Evolutionary conservation across 1,140 invertebrate genomes (phyloP).

Genomic region (Melitaea cinxia): DNA sequence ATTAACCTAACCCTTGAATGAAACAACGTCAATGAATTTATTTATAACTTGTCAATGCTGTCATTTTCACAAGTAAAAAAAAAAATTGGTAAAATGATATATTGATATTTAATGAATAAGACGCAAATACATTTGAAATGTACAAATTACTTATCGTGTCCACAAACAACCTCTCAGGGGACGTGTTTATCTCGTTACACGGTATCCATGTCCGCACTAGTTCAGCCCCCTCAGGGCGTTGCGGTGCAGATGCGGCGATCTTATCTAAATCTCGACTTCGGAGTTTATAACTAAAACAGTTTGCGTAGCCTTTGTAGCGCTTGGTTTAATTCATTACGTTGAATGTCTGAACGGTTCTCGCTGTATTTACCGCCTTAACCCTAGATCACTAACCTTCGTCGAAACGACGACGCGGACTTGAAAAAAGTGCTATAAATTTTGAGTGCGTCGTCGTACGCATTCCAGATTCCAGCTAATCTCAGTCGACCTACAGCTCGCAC

Average conservation of each 20-base stretch:
- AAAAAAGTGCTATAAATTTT: too few relatives aligned
- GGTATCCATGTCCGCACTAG: conserved; percentile 11
- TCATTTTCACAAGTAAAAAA: too few relatives aligned
- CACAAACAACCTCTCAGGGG: conserved; percentile 10
- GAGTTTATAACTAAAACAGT: conserved; percentile 4
- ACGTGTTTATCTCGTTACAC: conserved; percentile 24
- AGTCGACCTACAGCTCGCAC: too few relatives aligned
- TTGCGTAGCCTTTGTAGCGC: background rate
- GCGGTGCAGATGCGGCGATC: conserved; percentile 12
- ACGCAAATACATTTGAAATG: background rate
- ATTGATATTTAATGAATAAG: background rate
- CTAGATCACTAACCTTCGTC: too few relatives aligned
- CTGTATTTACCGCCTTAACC: background rate
- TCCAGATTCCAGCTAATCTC: too few relatives aligned
- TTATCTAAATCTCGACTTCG: conserved; percentile 9
- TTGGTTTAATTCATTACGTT: background rate
- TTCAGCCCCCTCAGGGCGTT: conserved; percentile 1
- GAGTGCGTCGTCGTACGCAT: too few relatives aligned
- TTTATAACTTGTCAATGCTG: too few relatives aligned
- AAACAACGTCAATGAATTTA: too few relatives aligned
- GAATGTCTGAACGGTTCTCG: background rate
- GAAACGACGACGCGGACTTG: too few relatives aligned
- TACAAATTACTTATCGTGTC: conserved; percentile 23
- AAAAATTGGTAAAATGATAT: background rate
- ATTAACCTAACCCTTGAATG: too few relatives aligned